Evolutionary conservation across 2,113 vertebrate genomes (phyloP).

Genomic region (Xiphorhynchus elegans): DNA sequence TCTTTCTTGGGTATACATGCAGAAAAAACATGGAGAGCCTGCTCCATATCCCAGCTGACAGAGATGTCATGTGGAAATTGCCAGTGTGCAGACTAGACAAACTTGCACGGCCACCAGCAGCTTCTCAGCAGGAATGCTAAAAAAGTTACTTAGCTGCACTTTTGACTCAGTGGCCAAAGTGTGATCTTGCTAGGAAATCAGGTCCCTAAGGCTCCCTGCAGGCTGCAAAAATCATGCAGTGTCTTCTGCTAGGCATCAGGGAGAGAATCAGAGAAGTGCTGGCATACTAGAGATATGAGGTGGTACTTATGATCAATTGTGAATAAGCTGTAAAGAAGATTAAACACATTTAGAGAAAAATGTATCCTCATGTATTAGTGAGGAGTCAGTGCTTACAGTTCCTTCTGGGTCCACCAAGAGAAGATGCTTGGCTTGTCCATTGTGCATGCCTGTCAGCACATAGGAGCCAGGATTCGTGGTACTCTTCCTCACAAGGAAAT

Average conservation of each 20-base stretch:
- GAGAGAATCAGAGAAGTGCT: not conserved
- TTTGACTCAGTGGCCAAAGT: not conserved
- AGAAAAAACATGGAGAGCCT: not conserved
- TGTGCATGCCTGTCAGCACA: slow-evolving; percentile 95
- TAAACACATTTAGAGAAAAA: not conserved
- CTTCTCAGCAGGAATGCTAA: not conserved
- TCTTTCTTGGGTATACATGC: not conserved
- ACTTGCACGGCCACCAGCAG: not conserved
- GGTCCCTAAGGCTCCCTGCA: not conserved
- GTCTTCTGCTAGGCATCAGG: not conserved
- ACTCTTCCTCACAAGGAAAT: slow-evolving; percentile 96
- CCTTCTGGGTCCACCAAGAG: slow-evolving; percentile 95
- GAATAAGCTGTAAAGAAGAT: not conserved
- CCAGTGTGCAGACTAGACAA: accelerated
- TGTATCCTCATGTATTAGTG: not conserved
- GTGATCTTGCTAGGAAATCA: not conserved
- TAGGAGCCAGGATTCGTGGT: slow-evolving; percentile 93
- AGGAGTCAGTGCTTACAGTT: slow-evolving; percentile 80
- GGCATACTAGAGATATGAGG: not conserved
- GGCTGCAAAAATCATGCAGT: not conserved
- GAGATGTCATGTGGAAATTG: not conserved
- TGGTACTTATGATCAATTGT: not conserved
- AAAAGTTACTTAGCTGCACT: not conserved
- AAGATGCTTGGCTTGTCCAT: slow-evolving; percentile 91
- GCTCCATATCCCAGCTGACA: not conserved